These are phyloP conservation scores for Ricordea florida DNA, from an alignment of 92 coral and sea anemone genomes.

Conservation along the genomic window DNA sequence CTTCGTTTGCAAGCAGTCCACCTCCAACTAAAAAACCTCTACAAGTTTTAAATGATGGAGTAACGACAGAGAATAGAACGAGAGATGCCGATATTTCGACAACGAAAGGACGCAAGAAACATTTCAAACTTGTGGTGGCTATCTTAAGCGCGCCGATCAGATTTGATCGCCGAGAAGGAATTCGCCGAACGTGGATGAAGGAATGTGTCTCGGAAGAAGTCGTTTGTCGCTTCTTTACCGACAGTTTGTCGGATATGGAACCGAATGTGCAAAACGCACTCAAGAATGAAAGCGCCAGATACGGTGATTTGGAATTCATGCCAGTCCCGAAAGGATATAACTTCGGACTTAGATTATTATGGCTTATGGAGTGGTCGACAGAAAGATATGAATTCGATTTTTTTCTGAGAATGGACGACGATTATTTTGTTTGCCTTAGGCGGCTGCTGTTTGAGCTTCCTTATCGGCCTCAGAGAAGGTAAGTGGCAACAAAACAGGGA, in stretches of 20 bases:
- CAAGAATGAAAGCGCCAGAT: conserved; percentile 50
- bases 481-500: not conserved
- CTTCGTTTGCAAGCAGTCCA: not conserved
- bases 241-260: conserved; percentile 63
- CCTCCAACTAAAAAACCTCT: not conserved
- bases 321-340: conserved; percentile 76
- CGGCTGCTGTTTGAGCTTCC: conserved; percentile 83
- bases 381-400: conserved; percentile 79
- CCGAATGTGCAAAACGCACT: conserved; percentile 55
- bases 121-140: conserved; percentile 69
- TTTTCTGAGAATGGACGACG: conserved; percentile 91
- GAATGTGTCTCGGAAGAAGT: conserved; percentile 67
- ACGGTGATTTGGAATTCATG: conserved; percentile 82
- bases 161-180: conserved; percentile 83
- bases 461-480: conserved; percentile 43
- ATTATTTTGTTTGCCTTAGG: conserved; percentile 87
- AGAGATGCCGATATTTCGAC: not conserved
- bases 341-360: conserved; percentile 82
- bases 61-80: too few relatives aligned
- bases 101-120: not conserved
- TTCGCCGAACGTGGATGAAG: conserved; percentile 88
- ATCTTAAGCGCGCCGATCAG: conserved; percentile 88
- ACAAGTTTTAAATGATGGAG: too few relatives aligned
- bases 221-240: conserved; percentile 91
- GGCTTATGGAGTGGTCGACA: conserved; percentile 86